Evolutionary conservation across 2,888 invertebrate species (phyloP), one percentile per base, ranked within the genome.

Genomic region (Dryococelus australis): DNA sequence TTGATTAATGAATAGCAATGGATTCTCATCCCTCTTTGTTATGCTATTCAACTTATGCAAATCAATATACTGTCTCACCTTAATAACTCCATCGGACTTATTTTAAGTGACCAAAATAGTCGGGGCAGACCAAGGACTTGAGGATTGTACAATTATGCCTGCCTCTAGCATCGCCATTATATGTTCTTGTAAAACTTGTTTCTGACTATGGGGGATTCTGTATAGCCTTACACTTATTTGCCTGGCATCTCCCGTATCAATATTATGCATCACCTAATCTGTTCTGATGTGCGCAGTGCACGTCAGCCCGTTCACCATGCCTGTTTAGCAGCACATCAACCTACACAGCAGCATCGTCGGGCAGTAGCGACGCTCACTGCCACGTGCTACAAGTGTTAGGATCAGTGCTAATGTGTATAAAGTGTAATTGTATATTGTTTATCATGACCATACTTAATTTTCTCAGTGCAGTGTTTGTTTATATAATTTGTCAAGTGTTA

Each of bases 21-120:
- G 89, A 51, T 87, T 90, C 79, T 85, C 88, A 65, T 90, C 89
- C 26, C 89, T 53, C 81, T 89, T 89, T 2, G 89, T 89, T 24
- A 90, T 88, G 8, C 84, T 79, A 87, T 89, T 89, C 27, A 89
- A 51, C 24, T 65, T 87, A 53, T 88, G 35, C n/a, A 87, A 89
- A 85, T 90, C 89, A 12, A 89, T 88, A 83, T 89, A 90, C 12
- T 6, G 47, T 47, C 47, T 47, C 47, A 47, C 47, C 47, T 47
- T 47, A 6, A 47, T 12, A 12, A 6, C 47, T 12, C 47, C 47
- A 47, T 47, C 47, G 6, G 47, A 12, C 12, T 53, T 83, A 65
- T 87, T 89, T 83, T 89, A 88, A 51, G 89, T 88, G 6, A 88
- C 88, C 27, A 87, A 65, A 80, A 88, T 83, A 35, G 85, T 51